Conservation (phyloP, 1,140 invertebrate genomes). For the Choristoneura fumiferana region DNA sequence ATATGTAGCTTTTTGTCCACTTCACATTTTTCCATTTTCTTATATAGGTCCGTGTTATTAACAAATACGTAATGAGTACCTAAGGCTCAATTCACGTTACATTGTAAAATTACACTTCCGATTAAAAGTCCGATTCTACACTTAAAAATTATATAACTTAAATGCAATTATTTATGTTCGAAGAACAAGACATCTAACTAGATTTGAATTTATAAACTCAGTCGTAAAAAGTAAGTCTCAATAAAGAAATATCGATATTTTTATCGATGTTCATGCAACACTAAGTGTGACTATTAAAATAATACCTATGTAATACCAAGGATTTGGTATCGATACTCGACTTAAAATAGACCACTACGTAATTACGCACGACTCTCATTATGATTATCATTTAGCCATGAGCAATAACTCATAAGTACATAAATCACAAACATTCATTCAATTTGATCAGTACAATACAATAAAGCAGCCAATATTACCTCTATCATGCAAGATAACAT, state of each 20-base stretch:
- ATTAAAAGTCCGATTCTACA: background rate
- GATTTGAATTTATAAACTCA: conserved; percentile 5
- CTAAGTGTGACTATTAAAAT: conserved; percentile 5
- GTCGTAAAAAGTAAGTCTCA: conserved; percentile 6
- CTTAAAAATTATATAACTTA: background rate
- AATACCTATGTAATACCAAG: conserved; percentile 11
- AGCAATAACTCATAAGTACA: conserved; percentile 66
- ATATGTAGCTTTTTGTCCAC: too few relatives aligned
- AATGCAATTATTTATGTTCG: conserved; percentile 1
- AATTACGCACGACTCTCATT: conserved; percentile 3
- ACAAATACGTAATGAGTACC: too few relatives aligned
- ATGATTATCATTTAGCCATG: conserved; percentile 28
- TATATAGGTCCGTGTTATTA: too few relatives aligned
- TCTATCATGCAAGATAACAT: too few relatives aligned
- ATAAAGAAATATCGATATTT: conserved; percentile 1
- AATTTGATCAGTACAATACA: conserved; percentile 20
- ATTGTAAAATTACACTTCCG: too few relatives aligned
- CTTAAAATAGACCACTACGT: background rate
- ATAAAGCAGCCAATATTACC: too few relatives aligned
- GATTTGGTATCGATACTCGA: conserved; percentile 13
- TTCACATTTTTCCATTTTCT: too few relatives aligned
- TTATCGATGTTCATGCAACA: conserved; percentile 5
- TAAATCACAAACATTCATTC: conserved; percentile 53
- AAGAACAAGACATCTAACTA: background rate
- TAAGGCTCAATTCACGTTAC: too few relatives aligned